Conservation (phyloP, 2,888 invertebrate species). For the Bombylius major region DNA sequence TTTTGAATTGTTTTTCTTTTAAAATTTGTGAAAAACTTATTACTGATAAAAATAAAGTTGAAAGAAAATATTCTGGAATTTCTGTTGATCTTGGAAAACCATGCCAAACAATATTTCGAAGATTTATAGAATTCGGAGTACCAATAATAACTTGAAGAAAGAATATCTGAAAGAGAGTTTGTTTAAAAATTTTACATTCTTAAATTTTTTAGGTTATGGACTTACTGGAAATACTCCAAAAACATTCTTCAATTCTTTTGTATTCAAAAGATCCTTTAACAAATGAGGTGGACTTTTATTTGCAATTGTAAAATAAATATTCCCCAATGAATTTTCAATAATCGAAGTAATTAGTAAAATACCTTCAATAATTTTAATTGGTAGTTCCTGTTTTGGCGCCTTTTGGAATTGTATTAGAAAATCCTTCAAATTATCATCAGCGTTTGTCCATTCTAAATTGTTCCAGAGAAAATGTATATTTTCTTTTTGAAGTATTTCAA, state of each 20-base stretch:
- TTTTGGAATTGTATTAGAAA: not conserved
- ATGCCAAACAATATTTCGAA: constrained; percentile 43
- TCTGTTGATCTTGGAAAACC: constrained; percentile 38
- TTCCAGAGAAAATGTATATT: not conserved
- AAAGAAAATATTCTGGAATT: constrained; percentile 29
- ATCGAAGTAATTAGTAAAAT: constrained; percentile 22
- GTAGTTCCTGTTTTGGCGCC: not conserved
- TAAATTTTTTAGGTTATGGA: not conserved
- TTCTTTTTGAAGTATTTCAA: not conserved
- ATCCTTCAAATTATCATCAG: not conserved
- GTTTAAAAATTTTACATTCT: not conserved
- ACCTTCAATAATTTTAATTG: constrained; percentile 16
- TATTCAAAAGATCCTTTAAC: constrained; percentile 36
- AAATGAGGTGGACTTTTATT: constrained; percentile 31
- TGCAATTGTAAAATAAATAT: constrained; percentile 20
- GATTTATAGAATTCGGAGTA: constrained; percentile 39
- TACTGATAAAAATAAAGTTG: constrained; percentile 26
- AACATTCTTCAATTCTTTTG: constrained; percentile 25
- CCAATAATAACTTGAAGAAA: constrained; percentile 39
- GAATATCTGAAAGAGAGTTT: constrained; percentile 21
- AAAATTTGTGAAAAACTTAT: constrained; percentile 19
- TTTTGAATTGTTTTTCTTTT: constrained; percentile 7
- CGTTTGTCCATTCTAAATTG: constrained; percentile 3
- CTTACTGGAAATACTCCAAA: constrained; percentile 34
- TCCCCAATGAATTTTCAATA: constrained; percentile 24